Percentiles rank a stretch among this genome's conserved stretches.
phyloP scores from a whole-genome alignment of 2,797 vertebrate genomes.

The Clangula hyemalis region DNA sequence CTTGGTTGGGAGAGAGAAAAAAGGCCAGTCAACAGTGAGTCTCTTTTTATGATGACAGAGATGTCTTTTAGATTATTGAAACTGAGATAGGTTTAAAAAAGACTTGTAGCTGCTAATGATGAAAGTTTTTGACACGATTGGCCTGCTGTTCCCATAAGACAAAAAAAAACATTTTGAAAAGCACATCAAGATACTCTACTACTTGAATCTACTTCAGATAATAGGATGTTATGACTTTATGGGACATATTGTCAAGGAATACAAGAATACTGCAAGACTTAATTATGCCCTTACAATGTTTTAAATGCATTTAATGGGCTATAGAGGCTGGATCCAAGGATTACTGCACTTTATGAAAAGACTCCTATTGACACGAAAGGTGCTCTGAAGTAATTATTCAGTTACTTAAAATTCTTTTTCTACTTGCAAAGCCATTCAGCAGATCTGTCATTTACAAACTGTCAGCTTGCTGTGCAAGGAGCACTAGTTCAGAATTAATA shows the following conservation, averaged over 20 bases:
- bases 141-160: neutral
- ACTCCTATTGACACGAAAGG: neutral
- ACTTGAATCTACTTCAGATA: slow-evolving; percentile 18
- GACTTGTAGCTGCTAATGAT: neutral
- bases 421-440: slow-evolving; percentile 29
- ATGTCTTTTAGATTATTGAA: neutral
- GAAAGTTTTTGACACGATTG: neutral
- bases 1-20: neutral
- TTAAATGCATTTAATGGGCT: slow-evolving; percentile 34
- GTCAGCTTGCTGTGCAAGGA: neutral
- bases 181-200: neutral
- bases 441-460: slow-evolving; percentile 19
- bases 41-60: neutral
- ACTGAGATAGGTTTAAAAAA: neutral
- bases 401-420: slow-evolving; percentile 40
- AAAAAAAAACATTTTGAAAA: neutral
- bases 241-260: neutral
- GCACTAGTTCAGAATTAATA: neutral
- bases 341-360: neutral
- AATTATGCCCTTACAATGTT: slow-evolving; percentile 41
- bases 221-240: neutral
- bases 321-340: slow-evolving; percentile 27
- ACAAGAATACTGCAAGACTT: neutral
- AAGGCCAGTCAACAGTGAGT: neutral
- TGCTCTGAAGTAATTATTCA: slow-evolving; percentile 33